These are phyloP conservation scores for Drosophila meridionalis DNA, from an alignment of 2,888 invertebrate species.

Conservation along the genomic window DNA sequence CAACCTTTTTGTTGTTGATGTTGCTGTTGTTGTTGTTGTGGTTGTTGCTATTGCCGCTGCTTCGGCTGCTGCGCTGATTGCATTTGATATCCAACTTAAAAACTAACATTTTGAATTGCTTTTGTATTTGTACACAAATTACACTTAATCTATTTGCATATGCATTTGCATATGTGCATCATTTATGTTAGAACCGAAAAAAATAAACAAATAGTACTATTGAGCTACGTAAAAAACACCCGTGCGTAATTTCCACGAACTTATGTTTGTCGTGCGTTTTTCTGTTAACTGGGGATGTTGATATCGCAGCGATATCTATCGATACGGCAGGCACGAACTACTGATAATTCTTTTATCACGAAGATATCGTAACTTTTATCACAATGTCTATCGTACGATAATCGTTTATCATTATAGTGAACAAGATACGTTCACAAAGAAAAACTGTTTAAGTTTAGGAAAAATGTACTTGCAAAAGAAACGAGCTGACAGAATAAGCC, in stretches of 20 bases:
- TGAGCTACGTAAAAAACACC: conserved; percentile 57
- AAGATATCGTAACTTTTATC: not conserved
- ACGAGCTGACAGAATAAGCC: not conserved
- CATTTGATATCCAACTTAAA: conserved; percentile 51
- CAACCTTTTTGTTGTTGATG: conserved; percentile 49
- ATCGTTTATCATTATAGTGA: not conserved
- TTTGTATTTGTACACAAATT: conserved; percentile 41
- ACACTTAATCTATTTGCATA: conserved; percentile 35
- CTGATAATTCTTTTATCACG: conserved; percentile 11
- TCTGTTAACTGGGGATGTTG: conserved; percentile 46
- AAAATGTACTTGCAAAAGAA: not conserved
- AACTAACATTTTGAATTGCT: conserved; percentile 38
- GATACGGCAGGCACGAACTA: not conserved
- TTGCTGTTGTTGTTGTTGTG: conserved; percentile 19
- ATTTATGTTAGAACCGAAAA: conserved; percentile 58
- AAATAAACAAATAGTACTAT: conserved; percentile 63
- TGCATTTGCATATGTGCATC: conserved; percentile 33
- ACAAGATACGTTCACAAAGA: not conserved
- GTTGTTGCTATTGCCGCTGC: conserved; percentile 27
- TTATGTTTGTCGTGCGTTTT: conserved; percentile 50
- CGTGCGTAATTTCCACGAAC: conserved; percentile 57
- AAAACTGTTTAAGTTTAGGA: not conserved
- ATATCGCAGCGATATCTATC: conserved; percentile 30
- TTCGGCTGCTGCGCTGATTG: conserved; percentile 41
- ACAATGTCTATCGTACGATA: conserved; percentile 3